These are phyloP conservation scores for Dicycla oo DNA, from an alignment of 2,888 invertebrate genomes.

Conservation along the genomic window DNA sequence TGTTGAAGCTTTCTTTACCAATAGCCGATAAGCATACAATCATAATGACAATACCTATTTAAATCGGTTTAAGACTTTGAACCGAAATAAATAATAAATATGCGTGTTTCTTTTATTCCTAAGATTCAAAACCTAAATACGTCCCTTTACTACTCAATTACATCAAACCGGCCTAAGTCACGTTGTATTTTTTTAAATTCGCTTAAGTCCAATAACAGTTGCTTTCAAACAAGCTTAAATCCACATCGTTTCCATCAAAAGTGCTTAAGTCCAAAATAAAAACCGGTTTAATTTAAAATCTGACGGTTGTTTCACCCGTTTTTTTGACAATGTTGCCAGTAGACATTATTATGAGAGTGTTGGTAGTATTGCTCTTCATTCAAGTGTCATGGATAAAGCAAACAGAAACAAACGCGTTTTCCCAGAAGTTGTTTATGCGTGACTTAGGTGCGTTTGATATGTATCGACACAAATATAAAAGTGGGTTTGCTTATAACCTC, in stretches of 20 bases:
- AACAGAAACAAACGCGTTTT: slow-evolving; percentile 45
- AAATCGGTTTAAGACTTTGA: slow-evolving; percentile 26
- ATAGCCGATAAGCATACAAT: slow-evolving; percentile 35
- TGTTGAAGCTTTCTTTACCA: too few relatives aligned
- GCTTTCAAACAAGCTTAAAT: slow-evolving; percentile 41
- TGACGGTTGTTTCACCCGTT: slow-evolving; percentile 42
- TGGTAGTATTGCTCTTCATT: slow-evolving; percentile 33
- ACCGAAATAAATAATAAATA: slow-evolving; percentile 32
- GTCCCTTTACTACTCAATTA: slow-evolving; percentile 37
- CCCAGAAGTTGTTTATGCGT: slow-evolving; percentile 47
- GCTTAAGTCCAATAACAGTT: slow-evolving; percentile 34
- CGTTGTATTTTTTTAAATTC: slow-evolving; percentile 35
- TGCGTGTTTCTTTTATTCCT: slow-evolving; percentile 31
- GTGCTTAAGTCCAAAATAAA: slow-evolving; percentile 42
- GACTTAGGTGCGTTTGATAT: slow-evolving; percentile 33
- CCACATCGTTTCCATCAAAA: slow-evolving; percentile 34
- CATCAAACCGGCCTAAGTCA: slow-evolving; percentile 40
- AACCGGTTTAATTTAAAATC: slow-evolving; percentile 42
- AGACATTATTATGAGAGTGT: slow-evolving; percentile 43
- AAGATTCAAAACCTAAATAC: slow-evolving; percentile 34
- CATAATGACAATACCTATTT: slow-evolving; percentile 31
- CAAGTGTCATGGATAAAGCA: slow-evolving; percentile 39
- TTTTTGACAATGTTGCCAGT: slow-evolving; percentile 42
- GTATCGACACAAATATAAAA: slow-evolving; percentile 3
- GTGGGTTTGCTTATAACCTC: too few relatives aligned